Percentiles rank a stretch among this genome's conserved stretches.
These are phyloP conservation scores for Drosophila melanica DNA, from an alignment of 1,140 invertebrate genomes.

Conservation along the genomic window DNA sequence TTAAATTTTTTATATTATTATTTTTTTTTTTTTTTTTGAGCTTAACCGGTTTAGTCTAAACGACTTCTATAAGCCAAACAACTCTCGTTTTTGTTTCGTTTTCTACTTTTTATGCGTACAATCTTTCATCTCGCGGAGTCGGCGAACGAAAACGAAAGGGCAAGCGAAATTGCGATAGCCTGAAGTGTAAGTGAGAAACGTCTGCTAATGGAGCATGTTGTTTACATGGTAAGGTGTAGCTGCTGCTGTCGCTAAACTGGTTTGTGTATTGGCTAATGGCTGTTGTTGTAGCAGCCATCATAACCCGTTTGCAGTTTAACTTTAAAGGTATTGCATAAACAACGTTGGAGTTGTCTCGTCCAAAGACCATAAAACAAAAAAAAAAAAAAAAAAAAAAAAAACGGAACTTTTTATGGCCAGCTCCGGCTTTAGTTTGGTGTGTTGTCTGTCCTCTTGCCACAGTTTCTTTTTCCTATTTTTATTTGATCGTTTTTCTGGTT, in stretches of 20 bases:
- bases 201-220: constrained; percentile 49
- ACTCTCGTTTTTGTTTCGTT: constrained; percentile 63
- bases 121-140: constrained; percentile 31
- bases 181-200: constrained; percentile 16
- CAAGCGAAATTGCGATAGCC: constrained; percentile 60
- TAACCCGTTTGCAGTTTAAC: constrained; percentile 71
- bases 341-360: constrained; percentile 42
- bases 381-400: constrained; percentile 14
- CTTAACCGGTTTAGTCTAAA: constrained; percentile 27
- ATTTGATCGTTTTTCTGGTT: constrained; percentile 3
- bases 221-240: constrained; percentile 61
- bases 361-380: constrained; percentile 52
- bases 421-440: constrained; percentile 39
- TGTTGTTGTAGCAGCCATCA: constrained; percentile 24
- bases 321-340: constrained; percentile 77
- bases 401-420: constrained; percentile 68
- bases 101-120: constrained; percentile 16
- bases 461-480: constrained; percentile 41
- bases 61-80: constrained; percentile 71
- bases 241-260: constrained; percentile 53
- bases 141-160: constrained; percentile 71
- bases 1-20: no score
- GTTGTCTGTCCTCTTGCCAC: constrained; percentile 63
- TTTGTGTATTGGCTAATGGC: constrained; percentile 68
- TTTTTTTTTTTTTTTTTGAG: constrained; percentile 14